A percentile compares a stretch with the other conserved stretches of the same genome.
These are phyloP conservation scores for Coreius guichenoti DNA, from an alignment of 2,797 vertebrate genomes.

Conservation along the genomic window DNA sequence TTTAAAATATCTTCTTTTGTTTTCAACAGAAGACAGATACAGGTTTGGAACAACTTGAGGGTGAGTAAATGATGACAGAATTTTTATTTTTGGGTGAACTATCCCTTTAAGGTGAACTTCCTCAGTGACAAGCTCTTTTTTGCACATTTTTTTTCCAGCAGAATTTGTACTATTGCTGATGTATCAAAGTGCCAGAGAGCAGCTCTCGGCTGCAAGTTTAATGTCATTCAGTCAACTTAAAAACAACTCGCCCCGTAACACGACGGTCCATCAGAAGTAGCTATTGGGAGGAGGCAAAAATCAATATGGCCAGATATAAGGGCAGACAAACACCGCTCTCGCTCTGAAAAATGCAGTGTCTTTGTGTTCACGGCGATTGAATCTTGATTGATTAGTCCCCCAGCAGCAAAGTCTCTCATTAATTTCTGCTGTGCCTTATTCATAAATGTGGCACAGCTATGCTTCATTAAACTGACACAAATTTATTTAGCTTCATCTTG, in stretches of 20 bases:
- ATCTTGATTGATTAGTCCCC: slow-evolving; percentile 81
- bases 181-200: slow-evolving; percentile 49
- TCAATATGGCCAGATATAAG: slow-evolving; percentile 82
- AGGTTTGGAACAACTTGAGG: no score
- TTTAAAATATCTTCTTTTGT: no score
- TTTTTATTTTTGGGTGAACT: no score
- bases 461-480: slow-evolving; percentile 60
- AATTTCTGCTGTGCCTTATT: slow-evolving; percentile 56
- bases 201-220: slow-evolving; percentile 53
- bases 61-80: no score
- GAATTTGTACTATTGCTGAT: slow-evolving; percentile 42
- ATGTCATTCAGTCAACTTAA: slow-evolving; percentile 57
- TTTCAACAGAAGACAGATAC: no score
- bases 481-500: slow-evolving; percentile 55
- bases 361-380: slow-evolving; percentile 69
- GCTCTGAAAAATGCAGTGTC: slow-evolving; percentile 78
- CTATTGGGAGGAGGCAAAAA: slow-evolving; percentile 66
- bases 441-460: slow-evolving; percentile 47
- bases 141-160: not conserved
- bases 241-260: slow-evolving; percentile 51
- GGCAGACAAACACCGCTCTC: slow-evolving; percentile 82
- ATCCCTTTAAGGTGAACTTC: not conserved
- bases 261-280: slow-evolving; percentile 59
- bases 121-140: not conserved
- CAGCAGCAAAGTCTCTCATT: slow-evolving; percentile 58